Base-by-base conservation (phyloP, 2,113 vertebrate genomes). In the Calyptommatus sinebrachiatus region DNA sequence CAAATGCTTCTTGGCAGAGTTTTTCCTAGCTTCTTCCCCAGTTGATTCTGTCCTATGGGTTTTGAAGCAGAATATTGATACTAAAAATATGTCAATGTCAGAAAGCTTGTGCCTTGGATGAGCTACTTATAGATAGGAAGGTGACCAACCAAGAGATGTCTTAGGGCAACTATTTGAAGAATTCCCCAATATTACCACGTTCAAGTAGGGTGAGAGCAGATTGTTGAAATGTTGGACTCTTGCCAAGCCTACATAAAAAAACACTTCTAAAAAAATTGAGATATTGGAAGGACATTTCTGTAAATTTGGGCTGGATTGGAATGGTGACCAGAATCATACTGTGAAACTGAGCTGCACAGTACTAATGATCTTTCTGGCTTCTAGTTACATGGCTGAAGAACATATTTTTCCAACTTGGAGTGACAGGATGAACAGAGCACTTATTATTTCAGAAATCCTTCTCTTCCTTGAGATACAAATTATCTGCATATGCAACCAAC, bases 1-100 rank as follows among this genome's bases (percentile, higher is more conserved):
- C 65, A 81, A 31, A 76, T 76, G 48, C 60, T 70, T 76, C 53
- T 48, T n/a, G 73, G 46, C 62, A 80, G 20, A 26, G 50, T 45
- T 76, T 9, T 62, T 50, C 53, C 53, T 35, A 45, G 46, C 67
- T 46, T 62, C 53, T 48, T 76, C 57, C 66, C 66, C 53, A 62
- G 57, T 46, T 28, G 53, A 65, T 50, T 74, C 31, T 45, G 46
- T 69, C 35, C 20, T 69, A 48, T 21, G 28, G 46, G 20, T n/a
- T 61, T 74, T 45, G 26, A 60, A 60, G 28, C 20, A 81, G 71
- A 67, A 60, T 20, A 69, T 28, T 69, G 31, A 31, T n/a, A 60
- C 65, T 16, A 72, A 68, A 41, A 60, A 68, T 67, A n/a, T 45
- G 62, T 41, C 11, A 22, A 60, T 73, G 14, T 22, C 18, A 29